These are phyloP conservation scores for Actenoides lindsayi DNA, from an alignment of 2,113 vertebrate genomes.

Conservation along the genomic window DNA sequence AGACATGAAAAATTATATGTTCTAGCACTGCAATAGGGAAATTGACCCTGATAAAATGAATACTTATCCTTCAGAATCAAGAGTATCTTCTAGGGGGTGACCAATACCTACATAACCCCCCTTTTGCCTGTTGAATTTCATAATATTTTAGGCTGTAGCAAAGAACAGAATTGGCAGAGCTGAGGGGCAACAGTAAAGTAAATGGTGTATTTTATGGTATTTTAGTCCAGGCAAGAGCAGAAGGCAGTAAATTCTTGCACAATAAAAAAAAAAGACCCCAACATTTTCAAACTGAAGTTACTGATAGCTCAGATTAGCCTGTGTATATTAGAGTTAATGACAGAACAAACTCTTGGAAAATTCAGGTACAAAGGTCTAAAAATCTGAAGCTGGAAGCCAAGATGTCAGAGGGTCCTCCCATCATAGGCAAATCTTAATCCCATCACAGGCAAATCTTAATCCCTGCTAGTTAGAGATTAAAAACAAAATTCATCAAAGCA, in stretches of 20 bases:
- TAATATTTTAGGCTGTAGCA: not conserved
- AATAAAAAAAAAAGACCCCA: not conserved
- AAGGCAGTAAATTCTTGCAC: not conserved
- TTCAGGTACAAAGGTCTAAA: not conserved
- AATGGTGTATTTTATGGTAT: not conserved
- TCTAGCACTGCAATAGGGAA: not conserved
- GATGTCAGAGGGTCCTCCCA: not conserved
- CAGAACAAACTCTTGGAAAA: not conserved
- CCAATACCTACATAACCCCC: not conserved
- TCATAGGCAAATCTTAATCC: not conserved
- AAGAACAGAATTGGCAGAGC: not conserved
- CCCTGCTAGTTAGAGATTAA: not conserved
- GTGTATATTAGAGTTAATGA: not conserved
- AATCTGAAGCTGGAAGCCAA: not conserved
- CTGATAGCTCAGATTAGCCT: not conserved
- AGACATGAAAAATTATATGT: not conserved
- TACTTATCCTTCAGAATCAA: not conserved
- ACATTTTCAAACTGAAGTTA: not conserved
- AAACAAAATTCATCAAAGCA: not conserved
- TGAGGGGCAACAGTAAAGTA: slow-evolving; percentile 14
- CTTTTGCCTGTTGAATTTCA: not conserved
- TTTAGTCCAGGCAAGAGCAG: slow-evolving; percentile 3
- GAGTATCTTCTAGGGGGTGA: not conserved
- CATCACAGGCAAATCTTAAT: not conserved
- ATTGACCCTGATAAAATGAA: not conserved